Percentiles rank a stretch among this genome's conserved stretches.
These are phyloP conservation scores for Oreohelix idahoensis DNA, from an alignment of 1,140 invertebrate genomes.

Conservation along the genomic window DNA sequence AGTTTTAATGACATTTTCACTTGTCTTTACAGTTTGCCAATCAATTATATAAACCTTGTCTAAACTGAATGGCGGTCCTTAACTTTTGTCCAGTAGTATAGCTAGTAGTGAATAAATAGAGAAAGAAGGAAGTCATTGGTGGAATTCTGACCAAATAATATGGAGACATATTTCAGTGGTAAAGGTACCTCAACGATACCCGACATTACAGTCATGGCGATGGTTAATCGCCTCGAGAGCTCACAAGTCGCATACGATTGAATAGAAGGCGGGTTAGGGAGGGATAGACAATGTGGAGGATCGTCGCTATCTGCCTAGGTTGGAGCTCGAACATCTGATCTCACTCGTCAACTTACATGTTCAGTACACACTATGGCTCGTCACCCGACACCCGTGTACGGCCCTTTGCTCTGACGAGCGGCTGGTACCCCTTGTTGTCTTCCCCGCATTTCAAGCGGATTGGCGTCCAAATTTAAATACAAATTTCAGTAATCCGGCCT, in stretches of 20 bases:
- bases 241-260: neutral
- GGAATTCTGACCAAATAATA: neutral
- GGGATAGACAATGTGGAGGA: no score
- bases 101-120: neutral
- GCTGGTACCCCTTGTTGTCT: neutral
- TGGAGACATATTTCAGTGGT: neutral
- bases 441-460: conserved; percentile 1
- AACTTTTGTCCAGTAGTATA: neutral
- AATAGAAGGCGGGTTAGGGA: conserved; percentile 1
- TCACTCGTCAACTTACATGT: neutral
- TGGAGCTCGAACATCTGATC: neutral
- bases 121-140: neutral
- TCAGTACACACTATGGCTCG: neutral
- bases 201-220: neutral
- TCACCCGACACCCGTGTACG: conserved; percentile 11
- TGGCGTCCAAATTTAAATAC: neutral
- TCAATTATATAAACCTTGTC: no score
- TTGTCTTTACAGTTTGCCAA: no score
- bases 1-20: no score
- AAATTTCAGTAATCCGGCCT: neutral
- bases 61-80: no score
- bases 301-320: neutral
- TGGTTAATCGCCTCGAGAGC: neutral
- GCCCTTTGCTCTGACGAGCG: conserved; percentile 4
- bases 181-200: neutral